Evolutionary conservation across 2,888 invertebrate species (phyloP), one percentile per base, ranked within the genome.

Genomic region (Dugesia japonica): DNA sequence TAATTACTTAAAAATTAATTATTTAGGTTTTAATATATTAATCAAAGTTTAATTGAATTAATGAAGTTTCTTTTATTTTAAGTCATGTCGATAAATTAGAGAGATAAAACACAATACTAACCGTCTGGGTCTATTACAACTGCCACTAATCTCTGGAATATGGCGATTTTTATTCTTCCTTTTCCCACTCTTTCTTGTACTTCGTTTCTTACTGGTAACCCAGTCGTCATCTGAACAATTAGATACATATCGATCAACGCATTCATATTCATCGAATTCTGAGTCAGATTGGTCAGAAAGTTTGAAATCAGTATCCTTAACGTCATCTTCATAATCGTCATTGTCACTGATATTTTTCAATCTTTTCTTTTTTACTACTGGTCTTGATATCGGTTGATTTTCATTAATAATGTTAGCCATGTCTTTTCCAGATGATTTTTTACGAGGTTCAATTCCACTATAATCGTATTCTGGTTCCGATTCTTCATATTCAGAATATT

Each of bases 361-460:
- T n/a, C 56, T 4, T 23, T 56, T 56, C 23, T 56, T 56, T 56
- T 23, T 56, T 7, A 23, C n/a, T 20, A 20, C 4, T 9, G 20
- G n/a, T 23, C 23, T 4, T 4, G 56, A 1, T n/a, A n/a, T 4
- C 17, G n/a, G n/a, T 56, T 56, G n/a, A 4, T 31, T 13, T 56
- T 56, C 56, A 23, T 56, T 23, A n/a, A 56, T n/a, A 20, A 77
- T 77, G 71, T 71, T 77, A 9, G 73, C 42, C 77, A 77, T 75
- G 33, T 74, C 74, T 26, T 76, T 77, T 4, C 73, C 77, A 1
- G 42, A 20, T 20, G 74, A 71, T 71, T 56, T 26, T 17, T 74
- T 74, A 1, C 71, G 1, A 7, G 38, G 42, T 28, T 28, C 56
- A 26, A 33, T 33, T 15, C 38, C 23, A 31, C 76, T 76, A 26